These are phyloP conservation scores for Chymomyza caudatula DNA, from an alignment of 2,888 invertebrate species.

Conservation along the genomic window DNA sequence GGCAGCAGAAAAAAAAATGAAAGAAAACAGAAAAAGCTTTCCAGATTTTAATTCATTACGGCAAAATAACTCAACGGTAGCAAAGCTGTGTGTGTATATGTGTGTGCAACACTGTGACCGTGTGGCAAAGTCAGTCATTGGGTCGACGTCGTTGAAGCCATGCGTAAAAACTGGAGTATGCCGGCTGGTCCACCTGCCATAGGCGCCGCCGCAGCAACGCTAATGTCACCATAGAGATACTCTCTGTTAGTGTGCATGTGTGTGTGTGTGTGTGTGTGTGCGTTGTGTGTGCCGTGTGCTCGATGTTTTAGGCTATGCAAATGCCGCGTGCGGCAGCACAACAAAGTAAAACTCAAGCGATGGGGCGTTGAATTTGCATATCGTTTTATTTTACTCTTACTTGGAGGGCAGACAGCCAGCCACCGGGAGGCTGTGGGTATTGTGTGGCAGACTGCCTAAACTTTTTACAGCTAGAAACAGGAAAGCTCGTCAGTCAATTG, in stretches of 20 bases:
- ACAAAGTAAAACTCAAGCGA: constrained; percentile 39
- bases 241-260: constrained; percentile 17
- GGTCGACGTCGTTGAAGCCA: constrained; percentile 27
- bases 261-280: constrained; percentile 22
- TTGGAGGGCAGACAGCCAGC: not conserved
- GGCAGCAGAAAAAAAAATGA: too few relatives aligned
- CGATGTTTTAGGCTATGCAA: constrained; percentile 52
- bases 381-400: not conserved
- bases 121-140: constrained; percentile 43
- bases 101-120: constrained; percentile 12
- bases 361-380: not conserved
- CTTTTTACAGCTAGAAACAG: not conserved
- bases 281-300: constrained; percentile 11
- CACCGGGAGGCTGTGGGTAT: not conserved
- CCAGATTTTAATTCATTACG: constrained; percentile 55
- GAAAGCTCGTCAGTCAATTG: constrained; percentile 48
- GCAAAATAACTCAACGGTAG: constrained; percentile 56
- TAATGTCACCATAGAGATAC: constrained; percentile 65
- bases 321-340: constrained; percentile 47
- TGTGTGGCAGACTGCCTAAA: not conserved
- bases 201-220: constrained; percentile 18
- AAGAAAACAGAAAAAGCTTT: constrained; percentile 36
- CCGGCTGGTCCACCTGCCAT: constrained; percentile 9
- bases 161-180: not conserved
- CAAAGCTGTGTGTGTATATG: not conserved